phyloP scores from a whole-genome alignment of 2,113 vertebrate genomes.

The Tachysurus fulvidraco region DNA sequence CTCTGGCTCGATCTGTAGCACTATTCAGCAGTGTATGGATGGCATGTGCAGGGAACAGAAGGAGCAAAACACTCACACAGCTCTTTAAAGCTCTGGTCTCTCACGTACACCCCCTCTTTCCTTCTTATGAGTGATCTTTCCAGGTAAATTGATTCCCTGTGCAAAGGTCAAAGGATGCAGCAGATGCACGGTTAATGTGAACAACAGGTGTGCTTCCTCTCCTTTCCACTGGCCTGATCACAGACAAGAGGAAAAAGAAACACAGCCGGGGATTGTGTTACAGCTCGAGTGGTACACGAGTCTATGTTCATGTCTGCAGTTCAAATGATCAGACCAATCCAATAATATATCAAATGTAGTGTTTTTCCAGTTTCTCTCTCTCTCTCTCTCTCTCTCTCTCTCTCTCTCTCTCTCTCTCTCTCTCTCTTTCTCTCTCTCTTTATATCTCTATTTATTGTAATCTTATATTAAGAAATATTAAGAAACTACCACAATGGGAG shows the following conservation, averaged over 20 bases:
- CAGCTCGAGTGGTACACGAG: background rate
- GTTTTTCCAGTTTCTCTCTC: background rate
- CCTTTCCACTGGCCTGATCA: background rate
- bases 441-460: no score
- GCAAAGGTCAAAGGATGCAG: conserved; percentile 24
- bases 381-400: background rate
- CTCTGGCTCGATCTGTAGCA: background rate
- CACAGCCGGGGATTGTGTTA: background rate
- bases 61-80: background rate
- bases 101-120: background rate
- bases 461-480: no score
- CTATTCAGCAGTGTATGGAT: background rate
- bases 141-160: conserved; percentile 36
- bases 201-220: conserved; percentile 45
- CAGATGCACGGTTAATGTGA: conserved; percentile 20
- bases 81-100: background rate
- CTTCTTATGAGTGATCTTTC: background rate
- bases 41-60: background rate
- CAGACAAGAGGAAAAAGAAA: background rate
- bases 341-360: background rate
- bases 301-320: background rate
- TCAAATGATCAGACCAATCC: background rate
- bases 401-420: background rate
- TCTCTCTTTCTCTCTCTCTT: background rate
- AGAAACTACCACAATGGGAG: background rate